These are phyloP conservation scores for Phrynocephalus vlangalii DNA, from an alignment of 2,797 vertebrate species.

Conservation along the genomic window DNA sequence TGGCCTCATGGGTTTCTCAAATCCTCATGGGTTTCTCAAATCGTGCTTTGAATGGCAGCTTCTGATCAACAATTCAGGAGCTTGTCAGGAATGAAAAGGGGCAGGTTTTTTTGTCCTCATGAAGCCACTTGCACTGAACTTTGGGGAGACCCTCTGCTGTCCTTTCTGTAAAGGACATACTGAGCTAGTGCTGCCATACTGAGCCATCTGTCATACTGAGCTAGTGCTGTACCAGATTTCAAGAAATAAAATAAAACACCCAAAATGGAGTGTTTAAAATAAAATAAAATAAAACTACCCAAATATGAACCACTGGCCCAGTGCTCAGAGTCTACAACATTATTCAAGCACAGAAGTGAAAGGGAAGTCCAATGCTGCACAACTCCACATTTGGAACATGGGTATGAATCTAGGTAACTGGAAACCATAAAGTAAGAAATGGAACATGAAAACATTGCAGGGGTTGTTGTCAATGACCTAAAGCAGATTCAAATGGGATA, in stretches of 20 bases:
- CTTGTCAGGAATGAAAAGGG: conserved; percentile 21
- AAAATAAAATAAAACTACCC: not conserved
- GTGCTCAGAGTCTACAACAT: conserved; percentile 54
- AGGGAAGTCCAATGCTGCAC: too few relatives aligned
- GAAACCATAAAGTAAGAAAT: too few relatives aligned
- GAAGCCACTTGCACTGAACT: conserved; percentile 53
- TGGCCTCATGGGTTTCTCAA: not conserved
- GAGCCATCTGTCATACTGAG: too few relatives aligned
- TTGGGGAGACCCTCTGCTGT: conserved; percentile 51
- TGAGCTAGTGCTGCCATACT: too few relatives aligned
- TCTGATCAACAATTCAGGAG: not conserved
- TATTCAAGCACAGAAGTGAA: conserved; percentile 1
- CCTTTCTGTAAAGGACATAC: not conserved
- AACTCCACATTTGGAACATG: too few relatives aligned
- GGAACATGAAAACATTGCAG: too few relatives aligned
- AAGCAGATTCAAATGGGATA: too few relatives aligned
- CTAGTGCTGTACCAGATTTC: too few relatives aligned
- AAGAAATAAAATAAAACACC: too few relatives aligned
- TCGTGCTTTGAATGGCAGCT: not conserved
- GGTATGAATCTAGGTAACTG: too few relatives aligned
- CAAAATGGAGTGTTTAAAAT: too few relatives aligned
- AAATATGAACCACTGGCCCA: conserved; percentile 52
- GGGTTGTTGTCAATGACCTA: too few relatives aligned
- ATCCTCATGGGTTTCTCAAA: not conserved
- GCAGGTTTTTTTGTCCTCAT: conserved; percentile 60